Conservation (phyloP, 2,113 vertebrate species). For the Xenus cinereus region DNA sequence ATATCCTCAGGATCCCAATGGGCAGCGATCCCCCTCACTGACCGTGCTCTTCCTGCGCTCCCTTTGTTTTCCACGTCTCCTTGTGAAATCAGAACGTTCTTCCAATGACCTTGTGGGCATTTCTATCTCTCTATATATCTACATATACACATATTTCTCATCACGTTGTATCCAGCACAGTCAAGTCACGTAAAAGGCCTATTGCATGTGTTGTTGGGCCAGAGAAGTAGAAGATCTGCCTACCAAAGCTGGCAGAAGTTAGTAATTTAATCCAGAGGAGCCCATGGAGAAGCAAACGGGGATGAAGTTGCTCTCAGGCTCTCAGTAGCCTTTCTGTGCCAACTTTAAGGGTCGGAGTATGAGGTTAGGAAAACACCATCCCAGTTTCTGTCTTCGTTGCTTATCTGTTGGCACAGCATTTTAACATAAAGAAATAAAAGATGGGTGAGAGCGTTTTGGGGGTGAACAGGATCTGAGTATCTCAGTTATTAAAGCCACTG, state of each 20-base stretch:
- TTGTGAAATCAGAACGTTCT: not conserved
- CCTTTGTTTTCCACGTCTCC: accelerated
- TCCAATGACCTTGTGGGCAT: not conserved
- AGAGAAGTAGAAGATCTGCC: not conserved
- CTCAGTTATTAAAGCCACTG: not conserved
- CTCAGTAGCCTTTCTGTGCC: not conserved
- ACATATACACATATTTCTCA: no score
- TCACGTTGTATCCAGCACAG: accelerated
- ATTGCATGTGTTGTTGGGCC: not conserved
- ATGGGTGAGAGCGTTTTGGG: not conserved
- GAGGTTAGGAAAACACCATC: not conserved
- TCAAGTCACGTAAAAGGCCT: not conserved
- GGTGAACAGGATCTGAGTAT: not conserved
- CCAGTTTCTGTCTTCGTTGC: not conserved
- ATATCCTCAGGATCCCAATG: not conserved
- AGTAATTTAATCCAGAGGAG: not conserved
- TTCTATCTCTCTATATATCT: not conserved
- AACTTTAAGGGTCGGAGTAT: not conserved
- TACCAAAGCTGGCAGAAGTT: not conserved
- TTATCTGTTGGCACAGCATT: not conserved
- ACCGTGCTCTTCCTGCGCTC: not conserved
- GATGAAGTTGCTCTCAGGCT: not conserved
- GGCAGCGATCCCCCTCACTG: not conserved
- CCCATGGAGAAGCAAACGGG: not conserved
- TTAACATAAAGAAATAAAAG: not conserved